phyloP scores from a whole-genome alignment of 2,888 invertebrate genomes.

The Spisula subtruncata region DNA sequence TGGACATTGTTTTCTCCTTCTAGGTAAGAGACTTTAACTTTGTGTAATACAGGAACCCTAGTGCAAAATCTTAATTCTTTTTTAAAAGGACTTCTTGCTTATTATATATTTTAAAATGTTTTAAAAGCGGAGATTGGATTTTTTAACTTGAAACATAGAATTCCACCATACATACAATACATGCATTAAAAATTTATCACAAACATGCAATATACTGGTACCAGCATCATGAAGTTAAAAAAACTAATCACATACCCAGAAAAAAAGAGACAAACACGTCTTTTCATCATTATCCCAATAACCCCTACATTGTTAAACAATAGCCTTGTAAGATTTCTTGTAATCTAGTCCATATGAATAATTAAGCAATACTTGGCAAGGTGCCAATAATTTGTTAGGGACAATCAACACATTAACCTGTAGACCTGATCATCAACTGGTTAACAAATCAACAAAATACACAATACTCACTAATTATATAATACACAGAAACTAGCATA shows the following conservation, averaged over 20 bases:
- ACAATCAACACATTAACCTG: conserved; percentile 19
- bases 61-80: too few species aligned
- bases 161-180: background rate
- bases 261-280: background rate
- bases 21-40: too few species aligned
- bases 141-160: too few species aligned
- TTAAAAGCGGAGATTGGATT: too few species aligned
- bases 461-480: conserved; percentile 15
- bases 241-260: background rate
- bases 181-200: background rate
- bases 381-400: background rate
- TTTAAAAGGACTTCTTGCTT: too few species aligned
- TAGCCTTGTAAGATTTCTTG: background rate
- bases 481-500: background rate
- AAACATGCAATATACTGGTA: background rate
- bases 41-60: too few species aligned
- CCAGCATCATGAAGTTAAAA: background rate
- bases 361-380: conserved; percentile 3
- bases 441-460: conserved; percentile 15
- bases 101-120: too few species aligned
- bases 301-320: background rate
- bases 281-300: background rate
- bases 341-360: conserved; percentile 22
- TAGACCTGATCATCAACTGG: background rate
- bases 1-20: too few species aligned